A percentile compares a stretch with the other conserved stretches of the same genome.
phyloP scores from a whole-genome alignment of 2,113 vertebrate species.

The Catharus fuscescens region DNA sequence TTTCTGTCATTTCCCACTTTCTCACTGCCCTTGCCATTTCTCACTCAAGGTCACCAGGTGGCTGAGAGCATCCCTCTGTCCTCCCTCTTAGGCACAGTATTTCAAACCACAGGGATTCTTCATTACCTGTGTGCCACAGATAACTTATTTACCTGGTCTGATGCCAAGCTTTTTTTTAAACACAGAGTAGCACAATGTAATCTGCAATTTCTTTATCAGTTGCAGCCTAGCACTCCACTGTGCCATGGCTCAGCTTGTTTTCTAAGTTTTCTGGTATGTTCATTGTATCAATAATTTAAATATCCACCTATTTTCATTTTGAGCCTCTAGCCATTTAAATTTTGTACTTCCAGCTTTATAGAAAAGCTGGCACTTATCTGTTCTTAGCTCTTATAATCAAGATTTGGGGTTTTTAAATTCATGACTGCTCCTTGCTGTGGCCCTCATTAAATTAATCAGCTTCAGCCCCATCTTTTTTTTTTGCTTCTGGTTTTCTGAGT shows the following conservation, averaged over 20 bases:
- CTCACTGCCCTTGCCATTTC: neutral
- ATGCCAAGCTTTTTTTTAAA: neutral
- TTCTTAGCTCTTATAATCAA: neutral
- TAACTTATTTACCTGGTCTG: neutral
- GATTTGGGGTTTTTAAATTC: neutral
- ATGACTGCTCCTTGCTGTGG: neutral
- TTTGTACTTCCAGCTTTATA: neutral
- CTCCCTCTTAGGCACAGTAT: neutral
- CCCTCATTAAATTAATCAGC: neutral
- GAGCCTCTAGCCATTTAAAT: neutral
- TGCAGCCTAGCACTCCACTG: neutral
- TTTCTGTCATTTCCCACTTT: neutral
- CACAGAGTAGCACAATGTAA: neutral
- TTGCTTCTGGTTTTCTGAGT: neutral
- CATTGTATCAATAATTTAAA: neutral
- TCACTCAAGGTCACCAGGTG: slow-evolving; percentile 3
- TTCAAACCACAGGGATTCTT: neutral
- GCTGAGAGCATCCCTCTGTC: neutral
- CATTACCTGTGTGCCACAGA: neutral
- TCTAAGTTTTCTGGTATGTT: neutral
- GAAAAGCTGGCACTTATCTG: neutral
- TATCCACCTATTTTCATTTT: neutral
- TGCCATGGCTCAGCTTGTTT: neutral
- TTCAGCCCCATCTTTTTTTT: neutral
- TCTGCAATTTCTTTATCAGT: neutral